These are phyloP conservation scores for Epizoanthus stellaris DNA, from an alignment of 92 coral and sea anemone species.

Conservation along the genomic window DNA sequence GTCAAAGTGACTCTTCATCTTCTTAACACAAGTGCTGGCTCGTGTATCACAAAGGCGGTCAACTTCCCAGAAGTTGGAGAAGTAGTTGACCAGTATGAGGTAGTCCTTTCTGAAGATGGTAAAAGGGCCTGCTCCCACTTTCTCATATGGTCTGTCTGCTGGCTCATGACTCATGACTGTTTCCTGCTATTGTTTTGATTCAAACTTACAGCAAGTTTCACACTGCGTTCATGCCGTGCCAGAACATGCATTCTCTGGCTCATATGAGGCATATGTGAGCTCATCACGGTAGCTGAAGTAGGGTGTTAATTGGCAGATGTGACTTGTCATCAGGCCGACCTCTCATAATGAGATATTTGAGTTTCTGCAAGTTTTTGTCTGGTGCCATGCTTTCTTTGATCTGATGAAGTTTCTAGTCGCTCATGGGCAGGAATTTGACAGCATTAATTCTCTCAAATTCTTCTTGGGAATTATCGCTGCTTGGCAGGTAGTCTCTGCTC, in stretches of 20 bases:
- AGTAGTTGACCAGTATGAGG: slow-evolving; percentile 14
- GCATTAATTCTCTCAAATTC: slow-evolving; percentile 19
- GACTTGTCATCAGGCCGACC: slow-evolving; percentile 8
- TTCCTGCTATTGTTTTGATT: no score
- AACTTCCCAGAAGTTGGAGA: slow-evolving; percentile 16
- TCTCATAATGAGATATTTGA: not conserved
- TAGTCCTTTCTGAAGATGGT: slow-evolving; percentile 23
- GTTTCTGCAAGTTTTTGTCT: not conserved
- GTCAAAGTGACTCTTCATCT: slow-evolving; percentile 3
- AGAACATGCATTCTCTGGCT: slow-evolving; percentile 21
- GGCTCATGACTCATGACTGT: no score
- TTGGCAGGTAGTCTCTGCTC: not conserved
- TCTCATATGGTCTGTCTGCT: not conserved
- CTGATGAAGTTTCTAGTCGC: slow-evolving; percentile 1
- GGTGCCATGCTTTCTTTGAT: slow-evolving; percentile 11
- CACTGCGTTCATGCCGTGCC: slow-evolving; percentile 26
- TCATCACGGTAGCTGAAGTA: slow-evolving; percentile 13
- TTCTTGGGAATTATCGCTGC: not conserved
- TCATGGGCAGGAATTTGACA: slow-evolving; percentile 2
- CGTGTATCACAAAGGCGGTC: not conserved
- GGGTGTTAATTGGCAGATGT: not conserved
- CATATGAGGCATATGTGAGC: not conserved
- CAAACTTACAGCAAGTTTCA: not conserved
- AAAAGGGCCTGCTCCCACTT: slow-evolving; percentile 14
- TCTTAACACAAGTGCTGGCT: not conserved